Conservation (phyloP, 1,140 invertebrate species). For the Solenopsis invicta region DNA sequence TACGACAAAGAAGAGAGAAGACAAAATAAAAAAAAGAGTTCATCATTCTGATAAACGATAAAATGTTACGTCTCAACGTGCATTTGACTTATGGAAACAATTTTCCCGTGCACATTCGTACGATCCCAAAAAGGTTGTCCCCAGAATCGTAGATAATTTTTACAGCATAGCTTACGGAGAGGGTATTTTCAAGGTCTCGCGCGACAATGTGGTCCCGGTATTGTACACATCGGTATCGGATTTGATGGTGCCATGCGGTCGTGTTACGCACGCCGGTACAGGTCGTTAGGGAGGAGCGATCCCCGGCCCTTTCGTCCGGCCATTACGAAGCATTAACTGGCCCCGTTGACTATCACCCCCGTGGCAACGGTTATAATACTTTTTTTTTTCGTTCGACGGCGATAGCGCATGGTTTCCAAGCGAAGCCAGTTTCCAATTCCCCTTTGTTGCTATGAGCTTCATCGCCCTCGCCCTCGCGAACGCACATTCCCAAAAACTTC, state of each 20-base stretch:
- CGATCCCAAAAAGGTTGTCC: constrained; percentile 10
- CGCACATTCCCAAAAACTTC: constrained; percentile 42
- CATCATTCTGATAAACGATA: background rate
- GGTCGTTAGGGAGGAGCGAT: constrained; percentile 76
- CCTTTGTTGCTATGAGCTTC: constrained; percentile 66
- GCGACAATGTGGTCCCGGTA: constrained; percentile 58
- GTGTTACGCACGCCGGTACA: constrained; percentile 72
- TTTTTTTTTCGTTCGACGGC: constrained; percentile 59
- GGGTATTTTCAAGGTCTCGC: background rate
- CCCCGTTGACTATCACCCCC: constrained; percentile 74
- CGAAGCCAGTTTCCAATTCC: constrained; percentile 71
- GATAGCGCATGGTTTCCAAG: constrained; percentile 67
- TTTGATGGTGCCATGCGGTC: constrained; percentile 78
- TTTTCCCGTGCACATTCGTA: background rate
- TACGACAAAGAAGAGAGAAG: background rate
- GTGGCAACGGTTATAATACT: constrained; percentile 73
- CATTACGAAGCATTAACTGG: constrained; percentile 81
- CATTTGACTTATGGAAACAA: background rate
- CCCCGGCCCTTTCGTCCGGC: constrained; percentile 70
- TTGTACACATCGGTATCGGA: constrained; percentile 74
- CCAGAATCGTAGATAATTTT: constrained; percentile 62
- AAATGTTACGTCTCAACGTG: background rate
- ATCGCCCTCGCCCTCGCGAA: constrained; percentile 32
- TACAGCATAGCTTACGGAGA: constrained; percentile 1
- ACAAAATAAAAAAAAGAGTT: background rate